Conservation (phyloP, 2,888 invertebrate species). For the Nephrotoma guestfalica region DNA sequence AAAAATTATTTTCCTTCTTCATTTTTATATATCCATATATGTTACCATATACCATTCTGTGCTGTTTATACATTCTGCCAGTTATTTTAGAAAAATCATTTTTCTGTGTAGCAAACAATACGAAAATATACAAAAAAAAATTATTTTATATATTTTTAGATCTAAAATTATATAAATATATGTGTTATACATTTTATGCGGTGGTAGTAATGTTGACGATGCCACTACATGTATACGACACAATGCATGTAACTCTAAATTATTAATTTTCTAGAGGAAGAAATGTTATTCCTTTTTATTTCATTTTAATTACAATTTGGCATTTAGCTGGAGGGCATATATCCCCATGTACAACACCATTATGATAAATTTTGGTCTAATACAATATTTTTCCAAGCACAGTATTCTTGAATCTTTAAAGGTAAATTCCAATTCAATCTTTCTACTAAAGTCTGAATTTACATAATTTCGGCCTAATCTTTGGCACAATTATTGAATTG, state of each 20-base stretch:
- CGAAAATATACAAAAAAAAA: neutral
- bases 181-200: neutral
- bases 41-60: neutral
- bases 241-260: neutral
- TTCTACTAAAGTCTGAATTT: too few relatives aligned
- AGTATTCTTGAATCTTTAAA: too few relatives aligned
- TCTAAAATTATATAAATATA: neutral
- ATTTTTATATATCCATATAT: neutral
- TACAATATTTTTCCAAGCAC: too few relatives aligned
- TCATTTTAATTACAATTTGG: neutral
- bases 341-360: too few relatives aligned
- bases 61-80: neutral
- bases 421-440: too few relatives aligned
- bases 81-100: neutral
- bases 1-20: neutral
- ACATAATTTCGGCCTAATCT: too few relatives aligned
- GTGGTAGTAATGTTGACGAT: neutral
- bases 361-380: too few relatives aligned
- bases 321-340: neutral
- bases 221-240: neutral
- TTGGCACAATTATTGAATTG: too few relatives aligned
- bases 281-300: neutral
- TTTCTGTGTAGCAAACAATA: neutral
- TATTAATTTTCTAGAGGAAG: neutral
- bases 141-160: neutral